Evolutionary conservation across 2,888 invertebrate species (phyloP).

Genomic region (Limnephilus rhombicus): DNA sequence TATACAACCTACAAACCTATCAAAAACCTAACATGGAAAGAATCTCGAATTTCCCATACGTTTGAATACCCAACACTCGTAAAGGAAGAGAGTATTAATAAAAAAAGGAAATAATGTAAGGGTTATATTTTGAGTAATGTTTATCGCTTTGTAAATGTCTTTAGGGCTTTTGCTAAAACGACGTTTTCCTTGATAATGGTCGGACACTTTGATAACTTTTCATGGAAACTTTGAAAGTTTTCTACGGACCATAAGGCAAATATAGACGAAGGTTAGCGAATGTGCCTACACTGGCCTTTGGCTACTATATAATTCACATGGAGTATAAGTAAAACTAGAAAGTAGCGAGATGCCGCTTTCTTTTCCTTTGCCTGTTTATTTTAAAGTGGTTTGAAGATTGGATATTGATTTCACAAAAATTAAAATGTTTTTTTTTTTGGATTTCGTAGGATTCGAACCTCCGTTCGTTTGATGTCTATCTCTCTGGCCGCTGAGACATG

Average conservation of each 20-base stretch:
- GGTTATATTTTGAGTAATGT: constrained; percentile 50
- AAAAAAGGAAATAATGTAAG: constrained; percentile 39
- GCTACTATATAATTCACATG: not conserved
- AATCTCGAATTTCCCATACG: constrained; percentile 17
- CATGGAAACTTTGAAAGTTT: constrained; percentile 17
- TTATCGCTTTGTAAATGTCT: constrained; percentile 52
- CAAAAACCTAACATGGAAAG: not conserved
- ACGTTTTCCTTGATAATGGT: constrained; percentile 40
- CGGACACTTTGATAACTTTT: constrained; percentile 36
- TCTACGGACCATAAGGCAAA: not conserved
- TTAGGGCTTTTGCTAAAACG: constrained; percentile 38
- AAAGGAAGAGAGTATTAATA: constrained; percentile 18
- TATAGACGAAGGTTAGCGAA: not conserved
- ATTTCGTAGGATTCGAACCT: no score
- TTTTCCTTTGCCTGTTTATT: no score
- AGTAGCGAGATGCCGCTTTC: no score
- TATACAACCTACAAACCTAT: constrained; percentile 22
- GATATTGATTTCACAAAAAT: no score
- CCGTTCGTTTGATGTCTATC: no score
- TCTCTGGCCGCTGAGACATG: no score
- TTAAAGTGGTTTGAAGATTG: no score
- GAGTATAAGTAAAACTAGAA: no score
- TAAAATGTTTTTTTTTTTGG: no score
- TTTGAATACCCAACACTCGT: constrained; percentile 28
- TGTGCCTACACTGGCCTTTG: not conserved